Conservation (phyloP, 53 echinoderm and acorn worm species). For the Stichopus horrens region DNA sequence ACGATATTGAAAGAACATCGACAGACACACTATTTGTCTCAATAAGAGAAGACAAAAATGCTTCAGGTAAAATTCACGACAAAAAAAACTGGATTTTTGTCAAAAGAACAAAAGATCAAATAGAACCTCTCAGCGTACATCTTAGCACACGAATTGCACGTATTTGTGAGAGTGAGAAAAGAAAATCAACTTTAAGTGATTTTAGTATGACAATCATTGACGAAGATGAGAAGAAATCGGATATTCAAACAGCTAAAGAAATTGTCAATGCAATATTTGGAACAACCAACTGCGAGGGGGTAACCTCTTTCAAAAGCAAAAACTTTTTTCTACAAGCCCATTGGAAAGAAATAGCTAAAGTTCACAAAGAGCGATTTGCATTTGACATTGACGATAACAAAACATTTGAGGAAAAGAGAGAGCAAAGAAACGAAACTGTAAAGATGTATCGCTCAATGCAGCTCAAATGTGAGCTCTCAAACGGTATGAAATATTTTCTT, state of each 20-base stretch:
- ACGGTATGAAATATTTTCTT: neutral
- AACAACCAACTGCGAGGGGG: neutral
- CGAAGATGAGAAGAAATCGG: neutral
- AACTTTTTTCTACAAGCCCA: neutral
- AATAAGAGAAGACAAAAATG: constrained; percentile 4
- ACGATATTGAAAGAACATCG: neutral
- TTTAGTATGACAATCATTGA: neutral
- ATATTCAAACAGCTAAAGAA: neutral
- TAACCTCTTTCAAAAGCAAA: neutral
- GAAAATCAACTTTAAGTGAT: neutral
- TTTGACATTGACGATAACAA: neutral
- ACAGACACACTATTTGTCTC: neutral
- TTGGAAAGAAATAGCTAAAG: neutral
- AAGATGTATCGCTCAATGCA: neutral
- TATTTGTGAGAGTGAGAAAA: neutral
- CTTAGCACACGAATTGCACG: neutral
- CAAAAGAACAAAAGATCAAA: neutral
- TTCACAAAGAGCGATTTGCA: neutral
- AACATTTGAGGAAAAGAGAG: neutral
- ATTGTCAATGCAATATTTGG: neutral
- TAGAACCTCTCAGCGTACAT: neutral
- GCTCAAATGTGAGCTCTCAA: neutral
- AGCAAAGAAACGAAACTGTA: neutral
- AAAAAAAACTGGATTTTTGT: constrained; percentile 2
- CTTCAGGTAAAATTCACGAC: neutral